These are phyloP conservation scores for Poeciliopsis turneri DNA, from an alignment of 2,797 vertebrate genomes.

Conservation along the genomic window DNA sequence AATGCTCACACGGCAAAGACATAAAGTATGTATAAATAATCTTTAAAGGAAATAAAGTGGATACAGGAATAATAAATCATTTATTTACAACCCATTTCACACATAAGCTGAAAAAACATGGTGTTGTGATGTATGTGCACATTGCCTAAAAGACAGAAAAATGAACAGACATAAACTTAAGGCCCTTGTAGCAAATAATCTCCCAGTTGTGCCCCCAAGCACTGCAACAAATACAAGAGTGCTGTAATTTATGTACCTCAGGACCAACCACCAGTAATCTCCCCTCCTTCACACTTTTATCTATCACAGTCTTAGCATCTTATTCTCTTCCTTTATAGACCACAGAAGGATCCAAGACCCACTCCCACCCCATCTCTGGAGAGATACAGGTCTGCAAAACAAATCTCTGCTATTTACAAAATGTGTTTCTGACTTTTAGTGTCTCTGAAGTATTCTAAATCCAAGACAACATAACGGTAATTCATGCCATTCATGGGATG, in stretches of 20 bases:
- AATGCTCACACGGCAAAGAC: too few relatives aligned
- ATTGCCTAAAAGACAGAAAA: neutral
- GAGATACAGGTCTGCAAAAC: slow-evolving; percentile 91
- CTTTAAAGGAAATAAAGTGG: neutral
- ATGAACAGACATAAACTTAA: neutral
- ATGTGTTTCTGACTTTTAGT: neutral
- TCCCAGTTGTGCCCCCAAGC: slow-evolving; percentile 24
- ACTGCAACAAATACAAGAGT: slow-evolving; percentile 11
- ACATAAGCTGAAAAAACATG: neutral
- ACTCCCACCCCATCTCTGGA: slow-evolving; percentile 91
- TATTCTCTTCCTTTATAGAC: slow-evolving; percentile 77
- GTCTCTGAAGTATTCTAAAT: neutral
- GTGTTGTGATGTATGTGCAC: neutral
- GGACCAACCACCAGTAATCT: slow-evolving; percentile 38
- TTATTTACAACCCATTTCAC: neutral
- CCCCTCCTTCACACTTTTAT: slow-evolving; percentile 25
- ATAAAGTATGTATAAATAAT: neutral
- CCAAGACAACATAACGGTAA: neutral
- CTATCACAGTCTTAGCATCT: slow-evolving; percentile 21
- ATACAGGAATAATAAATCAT: neutral
- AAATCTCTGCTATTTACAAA: neutral
- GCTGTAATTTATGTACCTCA: slow-evolving; percentile 16
- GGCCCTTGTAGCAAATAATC: neutral
- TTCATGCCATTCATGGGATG: neutral
- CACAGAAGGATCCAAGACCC: slow-evolving; percentile 84